Evolutionary conservation across 2,797 vertebrate genomes (phyloP), one percentile per base, ranked within the genome.

Genomic region (Sebastes steindachneri): DNA sequence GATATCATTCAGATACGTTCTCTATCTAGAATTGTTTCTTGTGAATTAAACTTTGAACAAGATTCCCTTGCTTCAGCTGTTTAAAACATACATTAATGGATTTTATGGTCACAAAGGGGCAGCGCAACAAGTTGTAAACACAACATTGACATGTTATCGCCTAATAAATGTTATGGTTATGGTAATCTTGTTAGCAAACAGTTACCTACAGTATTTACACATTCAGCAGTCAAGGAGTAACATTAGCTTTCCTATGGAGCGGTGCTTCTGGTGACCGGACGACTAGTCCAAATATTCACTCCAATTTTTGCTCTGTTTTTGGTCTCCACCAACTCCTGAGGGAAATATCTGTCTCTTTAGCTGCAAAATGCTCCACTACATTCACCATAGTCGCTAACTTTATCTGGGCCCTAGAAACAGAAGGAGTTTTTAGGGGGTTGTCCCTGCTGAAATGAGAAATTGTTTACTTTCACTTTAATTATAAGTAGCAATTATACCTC

Each of bases 401-500:
- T 28, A 35, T 45, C 11, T 19, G 35, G 10, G 58, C 15, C 14
- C 23, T 1, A 3, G 29, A 55, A 54, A 28, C 37, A 53, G 23
- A 26, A 65, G 21, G n/a, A 33, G 11, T 1, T 10, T 58, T 25
- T 26, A 28, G 7, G 59, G 75, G 58, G 25, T 11, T 67, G 31
- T 75, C 15, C 73, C 68, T 35, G 10, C 26, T 58, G 19, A 45
- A 53, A 51, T 12, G 9, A 79, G 19, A 73, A 75, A 67, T 11
- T 53, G n/a, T 85, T 65, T 65, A 54, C 76, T 89, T 89, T 84
- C 66, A 72, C 78, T 86, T 74, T 48, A n/a, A 71, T 62, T 71
- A 71, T 60, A 60, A 69, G 55, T 3, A 45, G 45, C 37, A 80
- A 76, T 88, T 83, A 82, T 31, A 64, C n/a, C 70, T 87, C 71